Evolutionary conservation across 37 sponge, comb jelly and placozoan species (phyloP).

Genomic region (Axinella damicornis): DNA sequence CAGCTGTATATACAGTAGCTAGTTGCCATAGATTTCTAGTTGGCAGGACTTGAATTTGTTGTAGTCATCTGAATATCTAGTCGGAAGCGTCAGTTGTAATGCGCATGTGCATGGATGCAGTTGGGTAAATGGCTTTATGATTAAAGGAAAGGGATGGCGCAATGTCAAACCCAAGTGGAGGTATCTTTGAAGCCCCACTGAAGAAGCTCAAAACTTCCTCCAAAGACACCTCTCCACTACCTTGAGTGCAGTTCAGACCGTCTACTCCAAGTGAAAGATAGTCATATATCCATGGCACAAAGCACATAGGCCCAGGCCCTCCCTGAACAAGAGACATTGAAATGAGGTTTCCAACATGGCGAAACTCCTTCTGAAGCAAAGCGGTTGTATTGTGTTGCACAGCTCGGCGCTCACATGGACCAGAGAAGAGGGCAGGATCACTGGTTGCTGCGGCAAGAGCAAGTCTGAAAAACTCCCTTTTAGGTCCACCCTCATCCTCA

Average conservation of each 20-base stretch:
- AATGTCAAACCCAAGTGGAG: no score
- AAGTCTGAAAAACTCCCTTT: constrained; percentile 8
- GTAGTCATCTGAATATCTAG: no score
- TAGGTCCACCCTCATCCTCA: constrained; percentile 14
- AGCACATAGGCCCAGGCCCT: constrained; percentile 12
- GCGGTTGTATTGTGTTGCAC: not conserved
- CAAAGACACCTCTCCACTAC: not conserved
- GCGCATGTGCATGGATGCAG: no score
- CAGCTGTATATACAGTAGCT: no score
- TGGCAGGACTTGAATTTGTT: no score
- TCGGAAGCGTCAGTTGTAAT: no score
- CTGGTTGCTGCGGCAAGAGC: not conserved
- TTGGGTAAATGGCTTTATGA: no score
- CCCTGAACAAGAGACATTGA: constrained; percentile 1
- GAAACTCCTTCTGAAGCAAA: not conserved
- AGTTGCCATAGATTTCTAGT: no score
- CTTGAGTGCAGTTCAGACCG: not conserved
- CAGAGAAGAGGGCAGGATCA: not conserved
- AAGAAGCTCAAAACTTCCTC: not conserved
- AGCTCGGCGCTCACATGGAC: not conserved
- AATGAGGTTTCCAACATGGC: not conserved
- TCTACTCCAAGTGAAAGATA: not conserved
- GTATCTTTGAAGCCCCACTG: no score
- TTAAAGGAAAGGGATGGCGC: no score
- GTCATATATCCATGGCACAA: constrained; percentile 3